Evolutionary conservation across 2,888 invertebrate species (phyloP).

Genomic region (Malacosoma neustria): DNA sequence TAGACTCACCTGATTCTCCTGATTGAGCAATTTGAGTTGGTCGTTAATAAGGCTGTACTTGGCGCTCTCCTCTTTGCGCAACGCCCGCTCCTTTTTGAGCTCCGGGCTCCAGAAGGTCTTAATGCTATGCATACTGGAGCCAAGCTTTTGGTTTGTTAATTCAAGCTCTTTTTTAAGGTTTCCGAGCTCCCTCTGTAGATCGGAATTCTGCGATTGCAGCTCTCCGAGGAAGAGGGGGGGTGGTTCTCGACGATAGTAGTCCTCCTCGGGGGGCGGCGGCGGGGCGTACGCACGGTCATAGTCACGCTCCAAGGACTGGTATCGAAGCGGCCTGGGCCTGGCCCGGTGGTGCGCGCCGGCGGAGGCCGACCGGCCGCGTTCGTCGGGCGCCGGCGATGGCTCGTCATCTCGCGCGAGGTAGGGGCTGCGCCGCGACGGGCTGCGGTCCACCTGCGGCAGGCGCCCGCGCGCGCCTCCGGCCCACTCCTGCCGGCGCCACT

Average conservation of each 20-base stretch:
- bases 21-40: conserved; percentile 95
- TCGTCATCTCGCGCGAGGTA: conserved; percentile 87
- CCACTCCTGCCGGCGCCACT: conserved; percentile 71
- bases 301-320: conserved; percentile 86
- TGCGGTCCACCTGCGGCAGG: conserved; percentile 92
- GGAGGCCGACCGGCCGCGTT: conserved; percentile 84
- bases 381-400: conserved; percentile 86
- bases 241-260: conserved; percentile 70
- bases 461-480: conserved; percentile 71
- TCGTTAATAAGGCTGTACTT: conserved; percentile 97
- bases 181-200: conserved; percentile 91
- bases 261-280: conserved; percentile 84
- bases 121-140: conserved; percentile 99
- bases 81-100: conserved; percentile 96
- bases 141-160: conserved; percentile 96
- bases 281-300: conserved; percentile 92
- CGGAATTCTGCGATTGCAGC: conserved; percentile 94
- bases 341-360: conserved; percentile 84
- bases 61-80: conserved; percentile 97
- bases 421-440: conserved; percentile 89
- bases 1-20: conserved; percentile 92
- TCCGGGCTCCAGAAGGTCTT: conserved; percentile 99
- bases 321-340: conserved; percentile 83
- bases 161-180: conserved; percentile 95
- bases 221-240: conserved; percentile 86